Base-by-base conservation (phyloP, 2,113 vertebrate species). In the Eolophus roseicapilla region DNA sequence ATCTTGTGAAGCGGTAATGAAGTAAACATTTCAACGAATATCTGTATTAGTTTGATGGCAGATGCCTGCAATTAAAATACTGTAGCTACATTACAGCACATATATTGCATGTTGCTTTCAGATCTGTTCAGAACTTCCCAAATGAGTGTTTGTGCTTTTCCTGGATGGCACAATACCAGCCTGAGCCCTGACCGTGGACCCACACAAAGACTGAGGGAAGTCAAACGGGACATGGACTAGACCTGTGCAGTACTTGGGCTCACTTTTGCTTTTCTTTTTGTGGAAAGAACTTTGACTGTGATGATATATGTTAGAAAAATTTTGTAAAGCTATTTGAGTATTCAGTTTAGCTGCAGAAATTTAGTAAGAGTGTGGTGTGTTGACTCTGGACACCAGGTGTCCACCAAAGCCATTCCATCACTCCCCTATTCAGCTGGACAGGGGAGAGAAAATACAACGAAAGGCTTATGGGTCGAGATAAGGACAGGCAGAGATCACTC, bases 51-150 rank as follows among this genome's bases (percentile, higher is more conserved):
- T 60, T 83, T 85, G 21, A 74, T 68, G 86, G 85, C 74, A 93
- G 88, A 80, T 95, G 78, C 76, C 80, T 93, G 92, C 80, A 93
- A 92, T 92, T 90, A 86, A 96, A 93, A 69, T 41, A 70, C 47
- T 81, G 39, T 60, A 68, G 63, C 33, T 85, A 41, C 37, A 46
- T 64, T 69, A 44, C 57, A 53, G 27, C 20, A 74, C 3, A 16
- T n/a, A 46, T 37, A 75, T 50, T 75, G 27, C 21, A 43, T 1
- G 0, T 12, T 73, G 39, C 10, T 79, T 91, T 92, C 83, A 79
- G 65, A 78, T 55, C 65, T 33, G 29, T 35, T 87, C n/a, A 69
- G 69, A 85, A 69, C 57, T 86, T 90, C 31, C n/a, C 35, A 53
- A 33, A 80, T 50, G 27, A 88, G 11, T 7, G 8, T 47, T 74